A percentile compares a stretch with the other conserved stretches of the same genome.
Evolutionary conservation across 2,888 invertebrate species (phyloP).

Genomic region (Cerastis leucographa): DNA sequence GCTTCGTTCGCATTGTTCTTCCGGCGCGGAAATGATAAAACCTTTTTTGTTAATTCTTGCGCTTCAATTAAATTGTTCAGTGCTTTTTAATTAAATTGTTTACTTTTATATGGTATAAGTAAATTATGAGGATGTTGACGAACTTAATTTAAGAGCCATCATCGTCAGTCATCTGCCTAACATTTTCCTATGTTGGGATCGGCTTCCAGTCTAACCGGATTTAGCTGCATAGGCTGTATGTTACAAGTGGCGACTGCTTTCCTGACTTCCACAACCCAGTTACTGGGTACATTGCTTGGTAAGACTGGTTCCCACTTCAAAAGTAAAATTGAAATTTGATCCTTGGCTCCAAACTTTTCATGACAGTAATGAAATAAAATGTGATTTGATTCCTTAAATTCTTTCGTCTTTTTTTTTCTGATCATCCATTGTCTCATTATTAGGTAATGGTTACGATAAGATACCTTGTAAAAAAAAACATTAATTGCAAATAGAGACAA

Average conservation of each 20-base stretch:
- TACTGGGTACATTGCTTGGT: neutral
- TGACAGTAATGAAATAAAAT: too few relatives aligned
- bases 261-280: neutral
- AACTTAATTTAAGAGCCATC: neutral
- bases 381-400: neutral
- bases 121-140: constrained; percentile 22
- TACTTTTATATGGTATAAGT: constrained; percentile 29
- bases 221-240: neutral
- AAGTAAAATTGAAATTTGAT: neutral
- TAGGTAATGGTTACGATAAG: neutral
- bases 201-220: neutral
- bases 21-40: constrained; percentile 63
- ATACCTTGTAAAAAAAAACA: neutral
- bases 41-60: constrained; percentile 58
- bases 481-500: neutral
- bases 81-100: constrained; percentile 60
- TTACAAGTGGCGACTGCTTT: neutral
- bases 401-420: neutral
- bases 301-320: neutral
- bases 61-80: constrained; percentile 63
- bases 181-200: neutral
- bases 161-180: neutral
- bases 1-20: constrained; percentile 54
- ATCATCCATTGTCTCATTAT: too few relatives aligned
- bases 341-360: neutral